Base-by-base conservation (phyloP, 53 echinoderm and acorn worm species). In the Patiria pectinifera region DNA sequence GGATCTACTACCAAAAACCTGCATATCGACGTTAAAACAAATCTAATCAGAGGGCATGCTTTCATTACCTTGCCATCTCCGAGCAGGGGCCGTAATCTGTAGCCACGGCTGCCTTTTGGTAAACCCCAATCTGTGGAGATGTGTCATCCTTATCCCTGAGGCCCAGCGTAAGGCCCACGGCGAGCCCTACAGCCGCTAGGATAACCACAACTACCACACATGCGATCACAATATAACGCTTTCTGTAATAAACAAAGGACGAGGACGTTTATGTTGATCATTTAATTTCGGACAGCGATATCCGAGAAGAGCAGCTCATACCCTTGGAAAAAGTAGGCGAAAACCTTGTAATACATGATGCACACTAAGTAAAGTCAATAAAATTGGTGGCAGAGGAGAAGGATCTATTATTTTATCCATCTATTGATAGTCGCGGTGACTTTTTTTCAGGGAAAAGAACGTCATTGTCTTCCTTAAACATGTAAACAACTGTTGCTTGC, bases 1-100 rank as follows among this genome's bases (percentile, higher is more conserved):
- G 35, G 35, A 79, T 79, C 80, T 13, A 6, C 48, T 46, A 0
- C 19, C 19, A 6, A 76, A 22, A 76, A 25, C 22, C 23, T 18
- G 26, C 3, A 23, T 76, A 11, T n/a, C 4, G 35, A 24, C 74
- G 6, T 11, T 24, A 7, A 5, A 35, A 14, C 26, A 11, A 12
- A 5, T 35, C 15, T 45, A 14, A 14, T 45, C 45, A 9, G 9
- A 45, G 4, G 12, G 26, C 80, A 16, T 14, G 19, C 16, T 3
- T 18, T 16, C 24, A 12, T 12, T 91, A 94, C 94, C 91, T 85
- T 94, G 62, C 91, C 86, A 94, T 86, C 14, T 85, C 53, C 18
- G 94, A 94, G 78, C 94, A 94, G 14, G 26, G 86, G 11, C 71
- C 85, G 4, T 78, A n/a, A 80, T 94, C 94, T 11, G 91, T 94